phyloP scores from a whole-genome alignment of 2,113 vertebrate genomes.

The Myxocyprinus asiaticus region DNA sequence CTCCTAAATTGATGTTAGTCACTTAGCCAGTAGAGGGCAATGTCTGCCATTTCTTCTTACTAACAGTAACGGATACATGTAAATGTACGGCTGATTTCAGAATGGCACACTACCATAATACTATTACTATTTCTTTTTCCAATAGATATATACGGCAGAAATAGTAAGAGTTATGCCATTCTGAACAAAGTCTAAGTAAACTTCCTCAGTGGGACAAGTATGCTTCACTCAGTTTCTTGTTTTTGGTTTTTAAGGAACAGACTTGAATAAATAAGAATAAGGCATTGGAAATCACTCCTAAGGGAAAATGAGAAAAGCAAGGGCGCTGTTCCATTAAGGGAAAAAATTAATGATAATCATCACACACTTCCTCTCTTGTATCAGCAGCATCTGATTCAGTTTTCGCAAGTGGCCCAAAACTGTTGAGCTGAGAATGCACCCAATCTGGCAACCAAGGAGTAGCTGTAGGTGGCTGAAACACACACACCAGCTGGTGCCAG shows the following conservation, averaged over 20 bases:
- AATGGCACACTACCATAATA: too few relatives aligned
- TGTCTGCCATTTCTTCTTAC: not conserved
- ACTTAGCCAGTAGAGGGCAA: slow-evolving; percentile 40
- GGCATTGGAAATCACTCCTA: not conserved
- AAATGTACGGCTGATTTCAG: too few relatives aligned
- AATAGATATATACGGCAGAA: too few relatives aligned
- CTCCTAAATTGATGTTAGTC: not conserved
- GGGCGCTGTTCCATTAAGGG: not conserved
- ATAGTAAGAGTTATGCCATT: too few relatives aligned
- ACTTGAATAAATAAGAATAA: too few relatives aligned
- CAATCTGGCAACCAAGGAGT: slow-evolving; percentile 37
- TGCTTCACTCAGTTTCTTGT: too few relatives aligned
- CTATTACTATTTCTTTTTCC: too few relatives aligned
- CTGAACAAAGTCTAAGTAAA: too few relatives aligned
- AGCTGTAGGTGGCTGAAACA: slow-evolving; percentile 31
- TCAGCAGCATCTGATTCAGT: slow-evolving; percentile 23
- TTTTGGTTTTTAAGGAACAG: too few relatives aligned
- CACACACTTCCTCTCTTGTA: not conserved
- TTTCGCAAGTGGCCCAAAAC: slow-evolving; percentile 18
- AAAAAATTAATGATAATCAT: not conserved
- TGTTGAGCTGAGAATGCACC: slow-evolving; percentile 21
- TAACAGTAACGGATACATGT: not conserved
- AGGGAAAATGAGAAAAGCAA: not conserved
- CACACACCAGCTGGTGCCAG: slow-evolving; percentile 50
- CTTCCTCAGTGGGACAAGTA: too few relatives aligned